Percentiles rank a stretch among this genome's conserved stretches.
These are phyloP conservation scores for Microcebus murinus DNA, from an alignment of 2,113 vertebrate species.

Conservation along the genomic window DNA sequence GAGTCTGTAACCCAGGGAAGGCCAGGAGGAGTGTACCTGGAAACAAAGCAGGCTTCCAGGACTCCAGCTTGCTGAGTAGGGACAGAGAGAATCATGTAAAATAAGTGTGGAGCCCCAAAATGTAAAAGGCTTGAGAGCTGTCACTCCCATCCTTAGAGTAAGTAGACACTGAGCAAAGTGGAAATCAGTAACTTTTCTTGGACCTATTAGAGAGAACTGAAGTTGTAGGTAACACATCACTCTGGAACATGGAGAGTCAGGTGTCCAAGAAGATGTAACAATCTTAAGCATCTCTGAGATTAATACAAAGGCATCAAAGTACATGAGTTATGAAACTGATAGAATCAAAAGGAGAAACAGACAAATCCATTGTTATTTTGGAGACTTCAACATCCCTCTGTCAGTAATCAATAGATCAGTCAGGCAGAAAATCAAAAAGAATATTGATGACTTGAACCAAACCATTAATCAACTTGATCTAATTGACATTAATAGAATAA, in stretches of 20 bases:
- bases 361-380: background rate
- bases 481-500: slow-evolving; percentile 24
- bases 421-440: slow-evolving; percentile 23
- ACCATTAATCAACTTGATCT: slow-evolving; percentile 27
- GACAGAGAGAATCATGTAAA: background rate
- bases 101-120: background rate
- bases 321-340: background rate
- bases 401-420: slow-evolving; percentile 34
- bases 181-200: background rate
- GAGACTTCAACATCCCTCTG: background rate
- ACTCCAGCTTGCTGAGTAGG: background rate
- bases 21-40: background rate
- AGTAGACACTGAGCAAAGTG: background rate
- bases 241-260: background rate
- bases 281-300: background rate
- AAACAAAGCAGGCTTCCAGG: background rate
- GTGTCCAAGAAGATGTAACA: background rate
- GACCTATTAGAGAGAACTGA: background rate
- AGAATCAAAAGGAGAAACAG: slow-evolving; percentile 8
- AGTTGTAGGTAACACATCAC: background rate
- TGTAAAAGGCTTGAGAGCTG: background rate
- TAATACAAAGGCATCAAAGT: background rate
- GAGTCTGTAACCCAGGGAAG: background rate
- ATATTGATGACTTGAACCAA: background rate
- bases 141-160: background rate